phyloP scores from a whole-genome alignment of 2,797 vertebrate species.

The Nannoperca obscura region DNA sequence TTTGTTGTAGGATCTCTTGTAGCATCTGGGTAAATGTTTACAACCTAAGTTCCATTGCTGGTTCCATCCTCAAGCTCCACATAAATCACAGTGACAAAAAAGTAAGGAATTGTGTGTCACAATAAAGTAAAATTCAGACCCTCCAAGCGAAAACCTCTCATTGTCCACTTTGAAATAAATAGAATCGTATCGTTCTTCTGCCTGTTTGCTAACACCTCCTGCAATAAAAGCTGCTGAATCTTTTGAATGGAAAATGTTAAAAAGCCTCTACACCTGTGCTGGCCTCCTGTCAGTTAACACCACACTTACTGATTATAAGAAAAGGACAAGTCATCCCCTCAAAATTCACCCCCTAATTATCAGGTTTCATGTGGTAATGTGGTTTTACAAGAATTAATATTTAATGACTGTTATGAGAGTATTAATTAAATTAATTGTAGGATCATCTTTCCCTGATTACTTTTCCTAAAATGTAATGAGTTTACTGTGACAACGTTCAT shows the following conservation, averaged over 20 bases:
- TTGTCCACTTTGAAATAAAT: neutral
- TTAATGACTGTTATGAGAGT: constrained; percentile 31
- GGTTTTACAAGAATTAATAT: constrained; percentile 50
- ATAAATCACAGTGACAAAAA: constrained; percentile 65
- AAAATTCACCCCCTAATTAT: constrained; percentile 30
- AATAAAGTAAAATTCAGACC: constrained; percentile 23
- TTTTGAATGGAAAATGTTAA: neutral
- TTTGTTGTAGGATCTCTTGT: constrained; percentile 16
- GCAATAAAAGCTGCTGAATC: neutral
- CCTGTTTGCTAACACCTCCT: neutral
- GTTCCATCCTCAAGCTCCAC: constrained; percentile 32
- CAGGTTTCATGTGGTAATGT: constrained; percentile 34
- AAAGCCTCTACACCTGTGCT: neutral
- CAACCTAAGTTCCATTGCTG: neutral
- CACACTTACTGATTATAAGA: neutral
- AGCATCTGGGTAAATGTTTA: constrained; percentile 22
- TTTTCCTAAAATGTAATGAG: constrained; percentile 26
- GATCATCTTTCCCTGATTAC: constrained; percentile 42
- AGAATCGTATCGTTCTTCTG: neutral
- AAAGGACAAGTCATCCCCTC: neutral
- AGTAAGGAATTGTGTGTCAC: constrained; percentile 5
- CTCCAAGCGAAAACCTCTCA: neutral
- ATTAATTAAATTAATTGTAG: constrained; percentile 48
- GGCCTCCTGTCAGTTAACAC: neutral
- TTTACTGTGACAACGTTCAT: constrained; percentile 13